Evolutionary conservation across 2,113 vertebrate species (phyloP), one percentile per base, ranked within the genome.

Genomic region (Nerophis lumbriciformis): DNA sequence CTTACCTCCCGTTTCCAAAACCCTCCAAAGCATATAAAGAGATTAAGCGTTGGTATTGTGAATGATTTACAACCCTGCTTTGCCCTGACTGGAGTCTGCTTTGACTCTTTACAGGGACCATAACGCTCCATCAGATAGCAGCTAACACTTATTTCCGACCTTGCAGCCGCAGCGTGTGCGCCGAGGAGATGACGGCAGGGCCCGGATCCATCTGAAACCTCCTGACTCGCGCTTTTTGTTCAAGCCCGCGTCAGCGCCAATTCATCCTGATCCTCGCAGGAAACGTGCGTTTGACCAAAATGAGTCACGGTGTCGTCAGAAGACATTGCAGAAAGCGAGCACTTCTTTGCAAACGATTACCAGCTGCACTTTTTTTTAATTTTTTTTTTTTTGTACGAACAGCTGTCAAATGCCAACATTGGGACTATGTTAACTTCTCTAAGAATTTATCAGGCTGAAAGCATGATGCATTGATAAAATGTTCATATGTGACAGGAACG

Each of bases 41-140:
- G 71, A 83, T 76, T 75, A 88, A 65, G 67, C 72, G 50, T 19
- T 16, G 77, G 67, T 57, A 76, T 85, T 76, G 77, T 79, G 68
- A 82, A 80, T 76, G 77, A 90, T 71, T 85, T 73, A 91, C 75
- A 73, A 51, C 37, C 73, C 48, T 39, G 73, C 74, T 60, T 37
- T 62, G 62, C 80, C 60, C 76, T 76, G 65, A 60, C 79, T 48
- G 14, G 71, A 73, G 65, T 77, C 60, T 64, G 49, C 68, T 19
- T 63, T 72, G 61, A 72, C 58, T 71, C 72, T 74, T 68, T 59
- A 68, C 69, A 66, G 48, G 61, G 66, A 63, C 66, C 61, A 81
- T 72, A 75, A 77, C 75, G 57, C 63, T 69, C 73, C 71, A 85
- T 80, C 76, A 82, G 73, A 64, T 39, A 42, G 52, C 37, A 48